Base-by-base conservation (phyloP, 2,888 invertebrate genomes). In the Drosophila prostipennis region DNA sequence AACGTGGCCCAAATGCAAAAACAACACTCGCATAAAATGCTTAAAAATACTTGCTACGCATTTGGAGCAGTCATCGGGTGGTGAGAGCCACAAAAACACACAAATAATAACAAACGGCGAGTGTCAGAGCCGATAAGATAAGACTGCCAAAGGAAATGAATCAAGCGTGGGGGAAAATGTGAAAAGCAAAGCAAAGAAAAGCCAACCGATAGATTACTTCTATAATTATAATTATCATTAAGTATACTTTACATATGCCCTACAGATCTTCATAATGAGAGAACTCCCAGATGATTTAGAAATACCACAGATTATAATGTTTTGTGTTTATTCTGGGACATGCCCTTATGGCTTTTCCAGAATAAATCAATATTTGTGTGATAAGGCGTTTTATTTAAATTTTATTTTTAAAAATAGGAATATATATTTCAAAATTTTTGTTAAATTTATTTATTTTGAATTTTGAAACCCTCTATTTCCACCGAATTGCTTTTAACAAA, bases 1-100 rank as follows among this genome's bases (percentile, higher is more conserved):
- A 87, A 87, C 85, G 87, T 87, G 80, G 87, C 87, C 87, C 79
- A 84, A 81, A 76, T 71, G 67, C 84, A 61, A 83, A 19, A 48
- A 67, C 46, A 77, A 53, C 61, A 58, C 51, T 2, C 40, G 42
- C 40, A 55, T 37, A 37, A 49, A 42, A 58, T 55, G 19, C 46
- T 76, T 78, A 72, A 81, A 87, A 81, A 87, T 76, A 84, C 65
- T 53, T 60, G 61, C 52, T 54, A 61, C 53, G 53, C 65, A 55
- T 67, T 48, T 40, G 55, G 69, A 69, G 56, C 46, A 69, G 46
- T 53, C 68, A 51, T 65, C 63, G 16, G 42, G 32, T 14, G 61
- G 32, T 14, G 61, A 61, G 3, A 14, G n/a, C 36, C 43, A 37
- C 36, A 37, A 32, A 34, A 36, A 45, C 37, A 61, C 42, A 36